Conservation (phyloP, 2,888 invertebrate species). For the Leptopilina drosophilae region DNA sequence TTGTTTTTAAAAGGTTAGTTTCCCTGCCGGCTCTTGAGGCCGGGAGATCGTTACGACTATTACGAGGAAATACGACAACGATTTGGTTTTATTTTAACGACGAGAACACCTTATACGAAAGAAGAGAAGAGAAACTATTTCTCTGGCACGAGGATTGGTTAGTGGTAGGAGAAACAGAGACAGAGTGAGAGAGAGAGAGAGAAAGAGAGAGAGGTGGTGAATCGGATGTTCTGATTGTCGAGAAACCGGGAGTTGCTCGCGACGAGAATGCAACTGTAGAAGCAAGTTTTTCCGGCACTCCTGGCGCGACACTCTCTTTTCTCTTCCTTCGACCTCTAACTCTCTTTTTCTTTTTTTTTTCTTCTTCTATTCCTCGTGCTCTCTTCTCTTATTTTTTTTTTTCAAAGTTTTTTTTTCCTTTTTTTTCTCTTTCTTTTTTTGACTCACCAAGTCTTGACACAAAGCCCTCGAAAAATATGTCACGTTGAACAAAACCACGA, state of each 20-base stretch:
- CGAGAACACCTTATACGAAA: conserved; percentile 42
- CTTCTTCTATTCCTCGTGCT: conserved; percentile 48
- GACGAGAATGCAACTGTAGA: conserved; percentile 38
- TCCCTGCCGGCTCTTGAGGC: conserved; percentile 50
- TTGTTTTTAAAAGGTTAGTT: conserved; percentile 64
- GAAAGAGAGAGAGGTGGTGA: neutral
- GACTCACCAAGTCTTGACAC: conserved; percentile 50
- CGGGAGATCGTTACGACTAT: conserved; percentile 61
- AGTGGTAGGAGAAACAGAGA: too few relatives aligned
- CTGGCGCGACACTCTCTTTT: conserved; percentile 39
- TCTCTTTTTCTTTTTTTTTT: conserved; percentile 44
- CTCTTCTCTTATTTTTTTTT: conserved; percentile 49
- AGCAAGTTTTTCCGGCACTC: conserved; percentile 55
- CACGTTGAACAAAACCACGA: conserved; percentile 64
- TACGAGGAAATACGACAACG: conserved; percentile 47
- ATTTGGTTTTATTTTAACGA: conserved; percentile 41
- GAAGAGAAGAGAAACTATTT: conserved; percentile 47
- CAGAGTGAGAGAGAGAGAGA: too few relatives aligned
- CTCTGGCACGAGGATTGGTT: conserved; percentile 43
- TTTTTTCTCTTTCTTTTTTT: conserved; percentile 51
- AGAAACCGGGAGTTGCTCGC: conserved; percentile 23
- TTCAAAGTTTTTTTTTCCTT: conserved; percentile 28
- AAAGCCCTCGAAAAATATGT: conserved; percentile 68
- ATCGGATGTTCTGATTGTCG: conserved; percentile 41
- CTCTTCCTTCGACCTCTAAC: conserved; percentile 48